phyloP scores from a whole-genome alignment of 1,140 invertebrate species.

The Dendrolimus kikuchii region DNA sequence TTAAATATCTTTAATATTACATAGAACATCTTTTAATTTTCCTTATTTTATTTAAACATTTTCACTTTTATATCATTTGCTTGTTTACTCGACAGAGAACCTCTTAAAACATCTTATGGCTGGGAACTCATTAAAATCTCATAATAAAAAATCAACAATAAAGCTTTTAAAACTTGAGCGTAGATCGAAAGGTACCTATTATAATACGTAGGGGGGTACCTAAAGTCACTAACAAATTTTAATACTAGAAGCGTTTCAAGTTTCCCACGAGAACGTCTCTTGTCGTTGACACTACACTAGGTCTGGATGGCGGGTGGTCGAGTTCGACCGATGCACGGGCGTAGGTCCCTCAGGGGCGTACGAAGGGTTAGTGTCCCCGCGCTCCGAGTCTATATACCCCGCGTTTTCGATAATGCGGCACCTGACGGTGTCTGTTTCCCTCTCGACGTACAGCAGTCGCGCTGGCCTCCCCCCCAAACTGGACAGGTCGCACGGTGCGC shows the following conservation, averaged over 20 bases:
- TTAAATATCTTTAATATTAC: constrained; percentile 40
- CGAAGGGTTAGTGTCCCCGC: constrained; percentile 56
- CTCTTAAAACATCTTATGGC: constrained; percentile 38
- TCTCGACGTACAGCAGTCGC: constrained; percentile 50
- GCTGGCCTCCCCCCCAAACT: constrained; percentile 46
- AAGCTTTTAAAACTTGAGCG: constrained; percentile 67
- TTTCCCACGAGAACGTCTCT: constrained; percentile 59
- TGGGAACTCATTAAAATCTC: constrained; percentile 58
- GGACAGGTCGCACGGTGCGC: constrained; percentile 33
- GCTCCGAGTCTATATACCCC: constrained; percentile 58
- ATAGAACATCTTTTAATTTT: constrained; percentile 48
- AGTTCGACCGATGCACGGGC: constrained; percentile 44
- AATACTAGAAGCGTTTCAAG: constrained; percentile 66
- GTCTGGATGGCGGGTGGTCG: constrained; percentile 31
- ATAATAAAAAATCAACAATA: constrained; percentile 65
- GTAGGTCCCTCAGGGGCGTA: constrained; percentile 59
- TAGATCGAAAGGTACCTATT: constrained; percentile 55
- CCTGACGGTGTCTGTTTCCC: constrained; percentile 42
- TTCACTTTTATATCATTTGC: constrained; percentile 3
- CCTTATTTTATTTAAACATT: constrained; percentile 46
- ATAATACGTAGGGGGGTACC: constrained; percentile 43
- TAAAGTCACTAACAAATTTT: constrained; percentile 55
- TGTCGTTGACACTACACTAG: constrained; percentile 51
- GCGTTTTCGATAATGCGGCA: constrained; percentile 70
- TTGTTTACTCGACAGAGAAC: constrained; percentile 24